These are phyloP conservation scores for Cheiracanthium punctorium DNA, from an alignment of 2,888 invertebrate genomes.

Conservation along the genomic window DNA sequence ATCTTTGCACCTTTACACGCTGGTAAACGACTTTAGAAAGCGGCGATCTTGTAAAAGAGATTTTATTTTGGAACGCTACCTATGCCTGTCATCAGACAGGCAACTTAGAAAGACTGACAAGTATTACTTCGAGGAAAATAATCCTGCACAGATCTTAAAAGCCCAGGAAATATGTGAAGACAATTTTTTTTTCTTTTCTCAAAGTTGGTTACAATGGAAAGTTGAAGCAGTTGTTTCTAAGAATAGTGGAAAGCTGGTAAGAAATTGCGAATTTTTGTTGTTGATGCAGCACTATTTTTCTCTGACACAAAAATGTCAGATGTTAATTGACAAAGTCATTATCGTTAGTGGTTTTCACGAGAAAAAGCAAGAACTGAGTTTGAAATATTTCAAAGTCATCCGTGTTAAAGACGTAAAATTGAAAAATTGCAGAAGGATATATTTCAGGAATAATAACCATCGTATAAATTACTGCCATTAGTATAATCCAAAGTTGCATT, in stretches of 20 bases:
- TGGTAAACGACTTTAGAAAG: background rate
- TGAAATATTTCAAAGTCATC: too few relatives aligned
- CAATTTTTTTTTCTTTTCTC: background rate
- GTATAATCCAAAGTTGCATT: too few relatives aligned
- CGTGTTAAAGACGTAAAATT: too few relatives aligned
- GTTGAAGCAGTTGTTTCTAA: background rate
- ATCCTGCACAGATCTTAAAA: background rate
- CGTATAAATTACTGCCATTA: too few relatives aligned
- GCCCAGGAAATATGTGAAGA: background rate
- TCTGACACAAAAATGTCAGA: background rate
- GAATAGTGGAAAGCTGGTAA: background rate
- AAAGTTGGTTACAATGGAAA: background rate
- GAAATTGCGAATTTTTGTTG: background rate
- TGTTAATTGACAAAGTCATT: background rate
- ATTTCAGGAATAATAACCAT: too few relatives aligned
- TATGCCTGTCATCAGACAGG: slow-evolving; percentile 30
- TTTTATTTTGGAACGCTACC: slow-evolving; percentile 43
- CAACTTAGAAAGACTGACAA: slow-evolving; percentile 30
- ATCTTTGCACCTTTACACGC: slow-evolving; percentile 33
- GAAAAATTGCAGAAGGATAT: too few relatives aligned
- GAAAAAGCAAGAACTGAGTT: too few relatives aligned
- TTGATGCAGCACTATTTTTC: background rate
- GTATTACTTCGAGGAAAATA: background rate
- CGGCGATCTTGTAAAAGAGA: slow-evolving; percentile 12
- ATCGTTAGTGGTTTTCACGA: background rate